Evolutionary conservation across 2,113 vertebrate species (phyloP).

Genomic region (Passer montanus): DNA sequence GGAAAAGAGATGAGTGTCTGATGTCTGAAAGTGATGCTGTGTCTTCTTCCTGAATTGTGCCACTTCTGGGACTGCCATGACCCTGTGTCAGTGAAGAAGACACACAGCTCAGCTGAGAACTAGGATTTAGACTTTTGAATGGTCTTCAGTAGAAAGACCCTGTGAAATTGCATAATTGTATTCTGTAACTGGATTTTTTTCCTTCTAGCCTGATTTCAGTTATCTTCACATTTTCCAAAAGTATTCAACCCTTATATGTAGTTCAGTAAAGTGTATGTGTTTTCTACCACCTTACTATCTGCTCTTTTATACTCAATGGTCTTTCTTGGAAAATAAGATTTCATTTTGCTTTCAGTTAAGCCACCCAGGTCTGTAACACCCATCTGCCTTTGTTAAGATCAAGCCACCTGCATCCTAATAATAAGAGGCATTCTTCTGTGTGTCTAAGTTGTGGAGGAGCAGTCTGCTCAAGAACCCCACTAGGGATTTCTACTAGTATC

Average conservation of each 20-base stretch:
- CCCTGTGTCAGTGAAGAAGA: neutral
- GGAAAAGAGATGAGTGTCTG: neutral
- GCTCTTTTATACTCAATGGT: neutral
- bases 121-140: neutral
- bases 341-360: neutral
- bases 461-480: neutral
- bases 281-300: neutral
- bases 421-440: neutral
- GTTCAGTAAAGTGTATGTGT: neutral
- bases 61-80: neutral
- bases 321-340: neutral
- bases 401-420: neutral
- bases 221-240: conserved; percentile 40
- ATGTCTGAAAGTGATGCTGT: neutral
- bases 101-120: neutral
- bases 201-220: conserved; percentile 13
- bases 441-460: neutral
- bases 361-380: neutral
- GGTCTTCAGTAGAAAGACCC: neutral
- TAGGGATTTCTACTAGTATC: neutral
- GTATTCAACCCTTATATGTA: neutral
- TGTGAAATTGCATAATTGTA: neutral
- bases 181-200: conserved; percentile 20
- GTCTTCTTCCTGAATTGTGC: neutral
- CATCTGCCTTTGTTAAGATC: neutral